These are phyloP conservation scores for Cheiracanthium punctorium DNA, from an alignment of 2,888 invertebrate species.

Conservation along the genomic window DNA sequence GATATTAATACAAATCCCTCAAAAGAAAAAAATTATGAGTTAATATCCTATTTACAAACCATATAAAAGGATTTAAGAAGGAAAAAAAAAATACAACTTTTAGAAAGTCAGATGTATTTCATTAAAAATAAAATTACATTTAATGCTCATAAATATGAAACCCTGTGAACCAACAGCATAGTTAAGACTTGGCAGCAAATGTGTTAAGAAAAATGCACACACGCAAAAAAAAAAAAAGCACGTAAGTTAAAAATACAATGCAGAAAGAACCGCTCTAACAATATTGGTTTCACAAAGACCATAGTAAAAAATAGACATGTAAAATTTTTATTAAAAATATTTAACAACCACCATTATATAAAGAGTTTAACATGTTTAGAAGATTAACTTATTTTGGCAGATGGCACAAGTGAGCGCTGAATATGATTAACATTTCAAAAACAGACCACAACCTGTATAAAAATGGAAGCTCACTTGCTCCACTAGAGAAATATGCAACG, in stretches of 20 bases:
- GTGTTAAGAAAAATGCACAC: too few relatives aligned
- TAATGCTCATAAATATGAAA: too few relatives aligned
- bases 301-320: constrained; percentile 23
- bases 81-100: too few relatives aligned
- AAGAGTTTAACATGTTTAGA: constrained; percentile 23
- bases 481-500: not conserved
- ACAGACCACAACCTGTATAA: constrained; percentile 10
- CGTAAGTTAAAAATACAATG: not conserved
- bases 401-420: constrained; percentile 12
- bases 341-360: constrained; percentile 24
- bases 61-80: too few relatives aligned
- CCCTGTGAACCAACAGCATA: too few relatives aligned
- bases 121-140: too few relatives aligned
- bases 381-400: constrained; percentile 11
- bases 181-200: too few relatives aligned
- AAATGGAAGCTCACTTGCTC: constrained; percentile 15
- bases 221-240: not conserved
- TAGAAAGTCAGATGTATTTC: too few relatives aligned
- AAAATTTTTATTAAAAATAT: constrained; percentile 26
- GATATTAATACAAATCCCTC: too few relatives aligned
- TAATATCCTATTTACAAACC: too few relatives aligned
- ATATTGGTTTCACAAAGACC: constrained; percentile 13
- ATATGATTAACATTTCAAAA: constrained; percentile 6
- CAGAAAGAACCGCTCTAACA: constrained; percentile 6
- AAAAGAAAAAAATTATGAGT: too few relatives aligned